Conservation (phyloP, 2,888 invertebrate species). For the Hermodice carunculata region DNA sequence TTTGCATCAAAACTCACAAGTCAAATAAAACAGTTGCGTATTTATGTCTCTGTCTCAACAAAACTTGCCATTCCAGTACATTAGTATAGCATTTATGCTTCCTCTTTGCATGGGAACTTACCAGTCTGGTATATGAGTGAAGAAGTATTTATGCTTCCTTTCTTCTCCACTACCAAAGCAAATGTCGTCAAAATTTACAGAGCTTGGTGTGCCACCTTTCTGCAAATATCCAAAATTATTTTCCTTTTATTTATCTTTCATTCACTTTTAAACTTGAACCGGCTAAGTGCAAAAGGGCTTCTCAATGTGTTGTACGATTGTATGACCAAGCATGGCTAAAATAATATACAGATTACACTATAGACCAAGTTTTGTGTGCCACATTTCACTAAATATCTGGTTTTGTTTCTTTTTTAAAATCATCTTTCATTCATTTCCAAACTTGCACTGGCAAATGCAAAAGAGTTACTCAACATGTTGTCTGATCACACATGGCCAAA, state of each 20-base stretch:
- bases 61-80: neutral
- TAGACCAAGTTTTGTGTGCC: no score
- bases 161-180: slow-evolving; percentile 82
- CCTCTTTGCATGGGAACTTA: slow-evolving; percentile 65
- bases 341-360: no score
- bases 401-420: no score
- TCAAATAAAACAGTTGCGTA: no score
- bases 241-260: neutral
- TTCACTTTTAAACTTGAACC: neutral
- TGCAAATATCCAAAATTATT: slow-evolving; percentile 26
- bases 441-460: no score
- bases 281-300: neutral
- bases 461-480: no score
- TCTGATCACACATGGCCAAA: no score
- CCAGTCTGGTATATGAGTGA: slow-evolving; percentile 83
- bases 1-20: no score
- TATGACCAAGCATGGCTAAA: neutral
- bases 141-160: slow-evolving; percentile 80
- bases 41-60: neutral
- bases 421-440: no score
- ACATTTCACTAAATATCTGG: no score
- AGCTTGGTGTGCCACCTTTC: slow-evolving; percentile 78
- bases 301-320: neutral
- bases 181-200: slow-evolving; percentile 86
- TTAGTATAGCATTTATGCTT: neutral